These are phyloP conservation scores for Prunella fulvescens DNA, from an alignment of 2,113 vertebrate genomes.

Conservation along the genomic window DNA sequence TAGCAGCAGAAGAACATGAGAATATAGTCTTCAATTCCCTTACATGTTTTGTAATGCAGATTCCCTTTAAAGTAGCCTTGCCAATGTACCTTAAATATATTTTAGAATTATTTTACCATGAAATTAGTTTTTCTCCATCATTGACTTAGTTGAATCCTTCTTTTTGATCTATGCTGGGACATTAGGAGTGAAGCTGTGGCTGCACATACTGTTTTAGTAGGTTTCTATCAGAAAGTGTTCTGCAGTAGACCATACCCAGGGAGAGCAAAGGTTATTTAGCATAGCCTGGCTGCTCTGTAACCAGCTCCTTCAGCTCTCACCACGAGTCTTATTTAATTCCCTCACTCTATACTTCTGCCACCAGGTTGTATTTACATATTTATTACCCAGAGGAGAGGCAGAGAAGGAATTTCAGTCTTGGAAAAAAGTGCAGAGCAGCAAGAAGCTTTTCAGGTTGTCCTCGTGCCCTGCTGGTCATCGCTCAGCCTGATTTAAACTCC, in stretches of 20 bases:
- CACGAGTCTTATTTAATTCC: constrained; percentile 26
- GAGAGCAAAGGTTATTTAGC: constrained; percentile 10
- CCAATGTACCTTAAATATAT: constrained; percentile 78
- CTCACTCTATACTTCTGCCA: not conserved
- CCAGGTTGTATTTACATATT: constrained; percentile 30
- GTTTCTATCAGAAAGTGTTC: constrained; percentile 50
- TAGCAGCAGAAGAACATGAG: constrained; percentile 64
- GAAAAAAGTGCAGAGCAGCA: not conserved
- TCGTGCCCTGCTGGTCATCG: not conserved
- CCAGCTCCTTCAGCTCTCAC: not conserved
- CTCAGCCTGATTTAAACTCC: not conserved
- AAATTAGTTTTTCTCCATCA: constrained; percentile 84
- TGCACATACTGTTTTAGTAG: constrained; percentile 61
- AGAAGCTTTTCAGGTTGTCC: not conserved
- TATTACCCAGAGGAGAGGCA: not conserved
- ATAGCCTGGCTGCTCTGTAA: not conserved
- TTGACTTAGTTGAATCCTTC: constrained; percentile 76
- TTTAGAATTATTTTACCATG: constrained; percentile 86
- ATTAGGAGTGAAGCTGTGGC: constrained; percentile 69
- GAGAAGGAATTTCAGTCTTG: not conserved
- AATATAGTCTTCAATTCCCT: constrained; percentile 69
- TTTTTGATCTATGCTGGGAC: constrained; percentile 76
- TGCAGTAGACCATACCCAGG: not conserved
- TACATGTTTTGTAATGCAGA: constrained; percentile 75
- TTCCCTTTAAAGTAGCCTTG: constrained; percentile 74